Conservation (phyloP, 92 coral and sea anemone genomes). For the Metridium senile region DNA sequence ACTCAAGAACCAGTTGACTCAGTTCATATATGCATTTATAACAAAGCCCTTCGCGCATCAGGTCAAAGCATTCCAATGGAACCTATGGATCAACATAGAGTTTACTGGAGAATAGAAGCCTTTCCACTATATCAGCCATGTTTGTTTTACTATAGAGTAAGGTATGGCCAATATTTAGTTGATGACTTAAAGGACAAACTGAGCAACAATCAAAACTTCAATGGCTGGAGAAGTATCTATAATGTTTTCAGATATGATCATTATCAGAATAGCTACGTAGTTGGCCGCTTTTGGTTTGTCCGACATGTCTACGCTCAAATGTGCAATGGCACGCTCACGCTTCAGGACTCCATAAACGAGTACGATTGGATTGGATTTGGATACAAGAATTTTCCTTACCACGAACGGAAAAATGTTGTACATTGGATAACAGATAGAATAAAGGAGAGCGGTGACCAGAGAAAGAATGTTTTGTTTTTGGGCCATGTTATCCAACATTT, state of each 20-base stretch:
- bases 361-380: conserved; percentile 21
- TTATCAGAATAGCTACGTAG: background rate
- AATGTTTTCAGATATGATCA: background rate
- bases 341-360: conserved; percentile 2
- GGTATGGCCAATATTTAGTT: background rate
- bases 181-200: background rate
- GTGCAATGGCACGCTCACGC: background rate
- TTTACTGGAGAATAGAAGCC: conserved; percentile 10
- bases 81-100: background rate
- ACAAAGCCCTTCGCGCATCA: background rate
- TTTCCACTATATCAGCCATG: background rate
- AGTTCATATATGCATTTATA: background rate
- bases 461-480: background rate
- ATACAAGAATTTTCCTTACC: background rate
- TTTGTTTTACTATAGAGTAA: background rate
- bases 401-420: background rate
- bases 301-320: conserved; percentile 1
- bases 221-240: conserved; percentile 14
- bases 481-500: conserved; percentile 29
- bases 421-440: conserved; percentile 8
- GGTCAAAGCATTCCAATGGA: background rate
- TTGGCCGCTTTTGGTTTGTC: conserved; percentile 12
- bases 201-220: background rate
- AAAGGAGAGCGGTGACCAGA: background rate
- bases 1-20: background rate